These are phyloP conservation scores for Apogon talboti DNA, from an alignment of 2,797 vertebrate genomes.

Conservation along the genomic window DNA sequence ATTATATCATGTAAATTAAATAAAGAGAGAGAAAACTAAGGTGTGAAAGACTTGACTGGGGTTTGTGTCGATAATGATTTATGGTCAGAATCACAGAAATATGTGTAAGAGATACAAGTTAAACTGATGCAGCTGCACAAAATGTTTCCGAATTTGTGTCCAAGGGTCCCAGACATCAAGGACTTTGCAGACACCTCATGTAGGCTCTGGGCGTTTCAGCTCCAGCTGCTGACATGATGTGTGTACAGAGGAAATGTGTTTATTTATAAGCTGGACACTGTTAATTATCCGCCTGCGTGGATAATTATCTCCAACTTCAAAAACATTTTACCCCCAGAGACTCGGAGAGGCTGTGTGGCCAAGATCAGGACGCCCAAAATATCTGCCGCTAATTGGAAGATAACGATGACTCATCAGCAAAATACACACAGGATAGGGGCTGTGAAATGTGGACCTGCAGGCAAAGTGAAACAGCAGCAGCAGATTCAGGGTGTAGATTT, in stretches of 20 bases:
- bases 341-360: slow-evolving; percentile 59
- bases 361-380: slow-evolving; percentile 55
- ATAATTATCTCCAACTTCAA: slow-evolving; percentile 86
- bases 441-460: neutral
- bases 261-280: slow-evolving; percentile 75
- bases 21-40: too few relatives aligned
- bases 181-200: neutral
- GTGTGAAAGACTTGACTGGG: too few relatives aligned
- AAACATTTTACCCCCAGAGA: slow-evolving; percentile 66
- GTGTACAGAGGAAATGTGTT: slow-evolving; percentile 51
- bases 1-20: too few relatives aligned
- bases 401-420: slow-evolving; percentile 67
- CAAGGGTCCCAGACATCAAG: neutral
- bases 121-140: too few relatives aligned
- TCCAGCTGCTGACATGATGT: slow-evolving; percentile 23
- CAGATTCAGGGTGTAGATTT: neutral
- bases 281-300: slow-evolving; percentile 65
- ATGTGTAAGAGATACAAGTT: too few relatives aligned
- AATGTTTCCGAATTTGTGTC: too few relatives aligned
- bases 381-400: slow-evolving; percentile 67
- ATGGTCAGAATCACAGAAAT: too few relatives aligned
- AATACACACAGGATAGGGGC: slow-evolving; percentile 1
- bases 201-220: neutral
- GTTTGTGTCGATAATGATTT: too few relatives aligned
- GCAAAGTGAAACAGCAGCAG: neutral